phyloP scores from a whole-genome alignment of 2,113 vertebrate genomes.

The Perccottus glenii region DNA sequence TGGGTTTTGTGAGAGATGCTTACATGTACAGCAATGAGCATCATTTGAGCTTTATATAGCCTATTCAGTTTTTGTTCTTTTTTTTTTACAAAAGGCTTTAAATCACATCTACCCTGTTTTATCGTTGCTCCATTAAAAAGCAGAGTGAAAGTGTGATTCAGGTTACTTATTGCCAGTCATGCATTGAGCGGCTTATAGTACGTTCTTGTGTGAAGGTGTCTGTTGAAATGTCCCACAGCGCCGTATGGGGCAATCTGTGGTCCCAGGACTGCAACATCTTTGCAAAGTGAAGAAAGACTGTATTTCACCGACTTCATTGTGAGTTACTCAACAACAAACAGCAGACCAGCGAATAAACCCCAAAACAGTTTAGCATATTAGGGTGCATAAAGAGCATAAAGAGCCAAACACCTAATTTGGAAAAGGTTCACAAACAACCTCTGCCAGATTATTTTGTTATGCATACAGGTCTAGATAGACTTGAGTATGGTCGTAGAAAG shows the following conservation, averaged over 20 bases:
- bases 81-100: too few species aligned
- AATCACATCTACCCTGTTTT: too few species aligned
- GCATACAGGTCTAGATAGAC: too few species aligned
- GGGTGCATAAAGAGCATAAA: too few species aligned
- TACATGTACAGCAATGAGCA: too few species aligned
- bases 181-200: slow-evolving; percentile 32
- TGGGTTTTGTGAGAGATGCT: not conserved
- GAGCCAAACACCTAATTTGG: too few species aligned
- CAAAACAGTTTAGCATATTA: not conserved
- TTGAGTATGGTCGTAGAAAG: too few species aligned
- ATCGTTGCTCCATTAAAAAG: not conserved
- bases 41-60: too few species aligned
- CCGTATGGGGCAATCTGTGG: slow-evolving; percentile 81
- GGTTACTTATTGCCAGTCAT: not conserved
- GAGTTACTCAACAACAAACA: slow-evolving; percentile 74
- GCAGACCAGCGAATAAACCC: not conserved
- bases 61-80: too few species aligned
- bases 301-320: slow-evolving; percentile 71
- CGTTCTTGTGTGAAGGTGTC: slow-evolving; percentile 60
- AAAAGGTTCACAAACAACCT: too few species aligned
- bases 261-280: slow-evolving; percentile 80
- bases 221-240: slow-evolving; percentile 77
- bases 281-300: slow-evolving; percentile 80
- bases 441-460: too few species aligned
- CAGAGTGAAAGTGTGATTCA: slow-evolving; percentile 33